Conservation (phyloP, 2,888 invertebrate species). For the Trissolcus japonicus region DNA sequence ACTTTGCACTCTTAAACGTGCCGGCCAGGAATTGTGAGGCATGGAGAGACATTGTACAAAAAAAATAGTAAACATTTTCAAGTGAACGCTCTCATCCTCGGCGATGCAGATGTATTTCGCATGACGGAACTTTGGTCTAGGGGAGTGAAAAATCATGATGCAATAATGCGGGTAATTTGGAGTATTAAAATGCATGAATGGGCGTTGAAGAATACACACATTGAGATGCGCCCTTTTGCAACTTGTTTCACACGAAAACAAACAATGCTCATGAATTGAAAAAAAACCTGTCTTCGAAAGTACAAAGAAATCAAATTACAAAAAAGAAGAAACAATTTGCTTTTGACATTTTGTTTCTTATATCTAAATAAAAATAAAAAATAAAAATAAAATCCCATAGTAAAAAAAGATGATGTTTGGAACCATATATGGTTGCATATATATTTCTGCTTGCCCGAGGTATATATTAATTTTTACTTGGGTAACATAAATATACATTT, state of each 20-base stretch:
- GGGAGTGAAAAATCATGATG: slow-evolving; percentile 40
- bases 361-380: no score
- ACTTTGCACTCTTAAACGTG: slow-evolving; percentile 42
- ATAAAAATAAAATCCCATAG: no score
- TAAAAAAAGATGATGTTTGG: no score
- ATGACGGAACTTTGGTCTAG: slow-evolving; percentile 23
- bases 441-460: no score
- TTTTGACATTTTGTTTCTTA: no score
- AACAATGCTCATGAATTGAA: slow-evolving; percentile 4
- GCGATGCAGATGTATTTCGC: slow-evolving; percentile 42
- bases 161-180: slow-evolving; percentile 52
- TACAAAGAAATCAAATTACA: no score
- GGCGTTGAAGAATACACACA: slow-evolving; percentile 12
- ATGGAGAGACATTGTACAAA: slow-evolving; percentile 38
- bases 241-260: slow-evolving; percentile 6
- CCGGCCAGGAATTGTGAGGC: slow-evolving; percentile 8
- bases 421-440: no score
- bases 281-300: slow-evolving; percentile 10
- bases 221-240: not conserved
- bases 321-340: no score
- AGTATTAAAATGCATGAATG: slow-evolving; percentile 49
- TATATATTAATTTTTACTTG: slow-evolving; percentile 14
- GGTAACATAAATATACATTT: no score
- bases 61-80: slow-evolving; percentile 38
- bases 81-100: slow-evolving; percentile 14